Base-by-base conservation (phyloP, 2,113 vertebrate species). In the Rhinopithecus roxellana region DNA sequence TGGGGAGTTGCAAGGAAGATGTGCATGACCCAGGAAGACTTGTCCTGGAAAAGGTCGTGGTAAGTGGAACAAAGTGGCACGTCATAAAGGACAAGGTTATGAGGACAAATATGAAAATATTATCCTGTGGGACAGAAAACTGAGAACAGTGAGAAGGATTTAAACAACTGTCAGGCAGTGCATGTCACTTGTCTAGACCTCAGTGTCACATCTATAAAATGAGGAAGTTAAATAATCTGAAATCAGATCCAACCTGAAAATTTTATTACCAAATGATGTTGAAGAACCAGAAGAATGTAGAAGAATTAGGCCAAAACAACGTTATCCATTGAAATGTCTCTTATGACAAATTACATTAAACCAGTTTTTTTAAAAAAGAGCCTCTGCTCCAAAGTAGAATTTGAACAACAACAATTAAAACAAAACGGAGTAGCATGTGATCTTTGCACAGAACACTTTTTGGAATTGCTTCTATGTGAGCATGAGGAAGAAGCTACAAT, bases 241-340 rank as follows among this genome's bases (percentile, higher is more conserved):
- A 11, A 38, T 92, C 50, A 95, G 52, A 88, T 38, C 20, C 74
- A 90, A 11, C 59, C 50, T 52, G 52, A 87, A 87, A 79, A 61
- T 80, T 93, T 75, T 40, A 23, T 80, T 90, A 64, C 18, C 57
- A 48, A 90, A 48, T 89, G 17, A 87, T 59, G 69, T 52, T 64
- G 48, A 70, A 72, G 57, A 80, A 83, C 38, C 16, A 74, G 18
- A 2, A 67, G 48, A 75, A 95, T 75, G 10, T 35, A 86, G 50
- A 90, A 88, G 48, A 95, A 94, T 61, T 88, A 92, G 57, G 30
- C 50, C 18, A 74, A 64, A 72, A 57, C 35, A 57, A 30, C 96
- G 48, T 72, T 79, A 69, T 67, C 59, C 35, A n/a, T 14, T 89
- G 38, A 78, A 89, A 75, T 72, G 14, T 55, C 22, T 64, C 72